A percentile compares a stretch with the other conserved stretches of the same genome.
Evolutionary conservation across 2,797 vertebrate species (phyloP).

Genomic region (Brotogeris chrysoptera): DNA sequence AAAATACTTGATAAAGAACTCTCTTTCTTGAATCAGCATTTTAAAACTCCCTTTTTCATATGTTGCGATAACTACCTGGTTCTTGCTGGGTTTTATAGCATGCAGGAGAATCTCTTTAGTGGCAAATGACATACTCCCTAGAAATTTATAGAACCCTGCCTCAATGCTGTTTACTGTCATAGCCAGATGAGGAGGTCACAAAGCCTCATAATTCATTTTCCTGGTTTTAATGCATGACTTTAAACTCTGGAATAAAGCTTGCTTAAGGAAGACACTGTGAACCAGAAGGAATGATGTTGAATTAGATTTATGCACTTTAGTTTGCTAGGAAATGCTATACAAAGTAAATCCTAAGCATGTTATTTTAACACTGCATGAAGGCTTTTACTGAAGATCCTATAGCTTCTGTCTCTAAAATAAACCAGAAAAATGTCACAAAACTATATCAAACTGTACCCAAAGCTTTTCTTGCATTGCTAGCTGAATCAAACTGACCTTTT

Average conservation of each 20-base stretch:
- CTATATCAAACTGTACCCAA: background rate
- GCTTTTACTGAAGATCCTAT: background rate
- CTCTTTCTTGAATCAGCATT: background rate
- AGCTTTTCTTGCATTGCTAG: background rate
- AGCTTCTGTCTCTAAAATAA: background rate
- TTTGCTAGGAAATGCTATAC: background rate
- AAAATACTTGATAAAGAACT: background rate
- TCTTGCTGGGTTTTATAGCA: background rate
- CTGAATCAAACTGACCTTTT: background rate
- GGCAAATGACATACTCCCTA: background rate
- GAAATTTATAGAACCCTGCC: background rate
- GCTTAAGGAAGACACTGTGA: background rate
- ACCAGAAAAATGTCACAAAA: background rate
- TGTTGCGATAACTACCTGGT: background rate
- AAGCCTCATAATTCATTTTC: background rate
- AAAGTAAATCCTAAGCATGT: background rate
- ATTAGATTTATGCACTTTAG: background rate
- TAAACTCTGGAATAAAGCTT: background rate
- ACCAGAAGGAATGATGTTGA: background rate
- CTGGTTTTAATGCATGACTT: background rate
- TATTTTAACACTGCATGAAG: background rate
- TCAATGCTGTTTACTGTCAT: background rate
- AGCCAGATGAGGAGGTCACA: background rate
- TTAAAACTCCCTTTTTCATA: background rate
- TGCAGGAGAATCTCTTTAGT: background rate